phyloP scores from a whole-genome alignment of 2,888 invertebrate species.

The Drosophila meridiana region DNA sequence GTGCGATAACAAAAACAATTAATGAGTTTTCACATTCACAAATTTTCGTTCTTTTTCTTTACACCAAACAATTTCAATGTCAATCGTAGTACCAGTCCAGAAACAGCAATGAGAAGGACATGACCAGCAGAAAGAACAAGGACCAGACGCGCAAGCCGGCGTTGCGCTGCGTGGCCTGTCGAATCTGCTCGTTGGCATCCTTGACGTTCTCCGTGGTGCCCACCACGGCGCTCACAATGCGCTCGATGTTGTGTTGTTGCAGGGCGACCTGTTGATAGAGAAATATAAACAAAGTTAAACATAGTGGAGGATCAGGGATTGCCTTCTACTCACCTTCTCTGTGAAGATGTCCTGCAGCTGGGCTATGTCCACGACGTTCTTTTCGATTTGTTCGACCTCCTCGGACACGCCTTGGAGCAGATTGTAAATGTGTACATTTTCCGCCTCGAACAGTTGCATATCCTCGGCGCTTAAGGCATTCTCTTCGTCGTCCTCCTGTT shows the following conservation, averaged over 20 bases:
- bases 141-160: constrained; percentile 97
- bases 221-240: constrained; percentile 94
- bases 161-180: constrained; percentile 98
- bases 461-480: constrained; percentile 92
- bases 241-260: constrained; percentile 97
- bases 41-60: neutral
- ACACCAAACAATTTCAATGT: constrained; percentile 56
- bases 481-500: constrained; percentile 78
- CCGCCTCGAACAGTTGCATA: constrained; percentile 96
- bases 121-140: constrained; percentile 96
- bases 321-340: constrained; percentile 89
- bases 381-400: constrained; percentile 95
- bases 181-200: constrained; percentile 98
- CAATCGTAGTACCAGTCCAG: constrained; percentile 99
- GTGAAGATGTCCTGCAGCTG: constrained; percentile 98
- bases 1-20: constrained; percentile 53
- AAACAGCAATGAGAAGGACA: constrained; percentile 97
- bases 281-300: neutral
- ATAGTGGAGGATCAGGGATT: neutral
- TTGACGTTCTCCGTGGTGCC: constrained; percentile 97
- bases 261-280: constrained; percentile 88
- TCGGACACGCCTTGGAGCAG: constrained; percentile 95
- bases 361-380: constrained; percentile 97
- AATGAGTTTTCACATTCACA: constrained; percentile 28
- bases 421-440: constrained; percentile 94